Conservation (phyloP, 2,113 vertebrate genomes). For the Parotia lawesii region DNA sequence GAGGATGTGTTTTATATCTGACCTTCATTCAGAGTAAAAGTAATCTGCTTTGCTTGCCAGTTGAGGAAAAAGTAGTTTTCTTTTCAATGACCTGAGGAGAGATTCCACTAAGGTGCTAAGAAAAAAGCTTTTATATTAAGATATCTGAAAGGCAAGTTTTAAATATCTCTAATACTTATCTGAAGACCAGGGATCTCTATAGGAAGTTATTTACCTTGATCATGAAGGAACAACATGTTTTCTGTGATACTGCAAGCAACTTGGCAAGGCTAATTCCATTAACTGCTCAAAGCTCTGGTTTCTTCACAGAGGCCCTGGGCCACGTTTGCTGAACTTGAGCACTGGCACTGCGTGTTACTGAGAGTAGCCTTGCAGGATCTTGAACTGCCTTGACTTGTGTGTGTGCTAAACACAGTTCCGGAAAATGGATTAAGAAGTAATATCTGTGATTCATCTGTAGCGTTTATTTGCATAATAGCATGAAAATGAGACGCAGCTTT, state of each 20-base stretch:
- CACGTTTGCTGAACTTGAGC: accelerated
- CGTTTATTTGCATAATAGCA: conserved; percentile 56
- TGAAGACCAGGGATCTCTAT: not conserved
- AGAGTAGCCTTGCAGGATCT: not conserved
- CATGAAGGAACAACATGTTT: not conserved
- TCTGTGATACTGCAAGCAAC: not conserved
- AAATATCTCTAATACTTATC: not conserved
- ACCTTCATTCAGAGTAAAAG: not conserved
- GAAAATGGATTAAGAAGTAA: conserved; percentile 48
- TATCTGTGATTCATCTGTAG: conserved; percentile 21
- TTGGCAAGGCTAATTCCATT: not conserved
- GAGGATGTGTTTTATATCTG: not conserved
- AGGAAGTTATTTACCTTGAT: not conserved
- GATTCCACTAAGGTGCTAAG: not conserved
- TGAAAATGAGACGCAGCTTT: conserved; percentile 3
- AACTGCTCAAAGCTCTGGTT: not conserved
- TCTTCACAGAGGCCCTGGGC: not conserved
- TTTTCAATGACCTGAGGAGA: not conserved
- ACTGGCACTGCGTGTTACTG: not conserved
- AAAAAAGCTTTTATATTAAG: not conserved
- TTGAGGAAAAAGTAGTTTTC: not conserved
- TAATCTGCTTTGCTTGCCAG: not conserved
- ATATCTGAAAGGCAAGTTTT: not conserved
- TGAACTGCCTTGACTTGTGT: not conserved
- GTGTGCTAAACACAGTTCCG: not conserved